phyloP scores from a whole-genome alignment of 1,140 invertebrate species.

The Frieseomelitta varia region DNA sequence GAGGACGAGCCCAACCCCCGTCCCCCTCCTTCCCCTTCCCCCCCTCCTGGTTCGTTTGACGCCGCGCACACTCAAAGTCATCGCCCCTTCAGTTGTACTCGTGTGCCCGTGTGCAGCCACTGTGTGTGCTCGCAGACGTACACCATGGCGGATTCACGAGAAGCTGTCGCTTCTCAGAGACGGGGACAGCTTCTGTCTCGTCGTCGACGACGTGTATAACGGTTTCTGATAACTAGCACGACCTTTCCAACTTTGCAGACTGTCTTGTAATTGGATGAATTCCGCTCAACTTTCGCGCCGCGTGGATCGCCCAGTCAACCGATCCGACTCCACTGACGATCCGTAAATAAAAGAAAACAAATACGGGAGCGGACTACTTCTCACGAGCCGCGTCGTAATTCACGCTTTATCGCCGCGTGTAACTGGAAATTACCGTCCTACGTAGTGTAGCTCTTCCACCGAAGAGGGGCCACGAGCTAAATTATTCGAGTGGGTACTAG shows the following conservation, averaged over 20 bases:
- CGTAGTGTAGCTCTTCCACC: background rate
- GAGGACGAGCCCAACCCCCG: constrained; percentile 47
- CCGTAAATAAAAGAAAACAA: background rate
- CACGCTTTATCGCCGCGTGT: background rate
- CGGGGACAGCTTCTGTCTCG: background rate
- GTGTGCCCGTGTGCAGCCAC: too few relatives aligned
- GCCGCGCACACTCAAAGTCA: background rate
- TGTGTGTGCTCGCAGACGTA: too few relatives aligned
- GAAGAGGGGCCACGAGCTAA: background rate
- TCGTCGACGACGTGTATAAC: constrained; percentile 24
- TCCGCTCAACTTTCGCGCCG: background rate
- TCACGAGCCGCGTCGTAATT: background rate
- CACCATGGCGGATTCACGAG: background rate
- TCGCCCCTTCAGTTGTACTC: constrained; percentile 2
- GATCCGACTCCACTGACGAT: too few relatives aligned
- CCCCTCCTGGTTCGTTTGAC: background rate
- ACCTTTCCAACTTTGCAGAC: constrained; percentile 34
- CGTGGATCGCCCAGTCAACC: background rate
- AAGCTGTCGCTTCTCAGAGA: background rate
- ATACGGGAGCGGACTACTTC: background rate
- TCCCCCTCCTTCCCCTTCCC: too few relatives aligned
- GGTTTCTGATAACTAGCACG: constrained; percentile 29
- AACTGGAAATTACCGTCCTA: constrained; percentile 12
- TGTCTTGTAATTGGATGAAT: constrained; percentile 21
- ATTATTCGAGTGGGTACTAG: constrained; percentile 21